Conservation (phyloP, 2,888 invertebrate species). For the Euphydryas editha region DNA sequence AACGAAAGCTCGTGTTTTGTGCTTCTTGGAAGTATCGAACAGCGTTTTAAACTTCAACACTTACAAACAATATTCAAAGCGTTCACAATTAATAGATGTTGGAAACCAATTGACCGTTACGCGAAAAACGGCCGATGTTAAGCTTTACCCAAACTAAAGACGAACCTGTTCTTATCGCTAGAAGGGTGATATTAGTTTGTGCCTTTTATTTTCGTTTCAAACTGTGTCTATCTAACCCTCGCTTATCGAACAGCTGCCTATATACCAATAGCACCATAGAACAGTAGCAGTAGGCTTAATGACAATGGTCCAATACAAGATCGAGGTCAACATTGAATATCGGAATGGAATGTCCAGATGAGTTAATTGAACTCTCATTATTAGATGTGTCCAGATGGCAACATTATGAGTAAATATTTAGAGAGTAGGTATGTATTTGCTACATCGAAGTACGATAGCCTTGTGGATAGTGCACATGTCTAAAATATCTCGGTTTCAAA, state of each 20-base stretch:
- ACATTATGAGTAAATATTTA: slow-evolving; percentile 13
- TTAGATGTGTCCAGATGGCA: slow-evolving; percentile 23
- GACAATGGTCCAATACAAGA: slow-evolving; percentile 73
- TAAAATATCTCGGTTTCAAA: no score
- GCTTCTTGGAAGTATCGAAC: slow-evolving; percentile 37
- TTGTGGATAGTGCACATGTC: no score
- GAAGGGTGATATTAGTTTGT: slow-evolving; percentile 54
- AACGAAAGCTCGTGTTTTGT: slow-evolving; percentile 15
- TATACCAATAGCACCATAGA: slow-evolving; percentile 58
- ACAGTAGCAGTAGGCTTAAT: slow-evolving; percentile 70
- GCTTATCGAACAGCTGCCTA: slow-evolving; percentile 64
- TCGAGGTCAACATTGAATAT: slow-evolving; percentile 74
- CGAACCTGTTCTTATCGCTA: slow-evolving; percentile 47
- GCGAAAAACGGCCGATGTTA: slow-evolving; percentile 50
- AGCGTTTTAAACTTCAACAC: slow-evolving; percentile 51
- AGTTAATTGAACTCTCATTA: slow-evolving; percentile 67
- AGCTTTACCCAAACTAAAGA: slow-evolving; percentile 49
- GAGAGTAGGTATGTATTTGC: neutral
- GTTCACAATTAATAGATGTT: slow-evolving; percentile 68
- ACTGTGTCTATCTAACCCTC: slow-evolving; percentile 63
- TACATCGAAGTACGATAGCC: no score
- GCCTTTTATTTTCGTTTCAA: slow-evolving; percentile 40
- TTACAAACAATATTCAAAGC: slow-evolving; percentile 56
- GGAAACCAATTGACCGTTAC: slow-evolving; percentile 55
- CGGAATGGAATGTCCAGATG: slow-evolving; percentile 70